These are phyloP conservation scores for Drosophila atroscutellata DNA, from an alignment of 2,888 invertebrate species.

Conservation along the genomic window DNA sequence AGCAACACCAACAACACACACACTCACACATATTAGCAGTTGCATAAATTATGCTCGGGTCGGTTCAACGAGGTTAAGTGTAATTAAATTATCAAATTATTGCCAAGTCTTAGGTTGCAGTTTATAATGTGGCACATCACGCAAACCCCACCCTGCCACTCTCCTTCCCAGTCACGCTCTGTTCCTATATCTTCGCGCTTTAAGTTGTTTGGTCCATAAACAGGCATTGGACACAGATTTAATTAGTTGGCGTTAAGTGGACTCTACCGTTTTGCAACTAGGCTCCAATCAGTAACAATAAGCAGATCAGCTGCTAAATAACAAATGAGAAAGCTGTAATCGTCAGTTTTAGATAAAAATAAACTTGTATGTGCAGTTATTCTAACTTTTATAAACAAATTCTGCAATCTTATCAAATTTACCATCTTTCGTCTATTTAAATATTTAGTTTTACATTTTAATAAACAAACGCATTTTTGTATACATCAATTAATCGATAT, in stretches of 20 bases:
- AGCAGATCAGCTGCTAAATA: constrained; percentile 2
- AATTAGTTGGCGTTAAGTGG: constrained; percentile 72
- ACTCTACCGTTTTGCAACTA: constrained; percentile 21
- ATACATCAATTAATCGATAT: neutral
- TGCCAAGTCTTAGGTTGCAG: constrained; percentile 80
- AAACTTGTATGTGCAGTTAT: neutral
- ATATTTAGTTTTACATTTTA: neutral
- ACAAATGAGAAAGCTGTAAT: too few species aligned
- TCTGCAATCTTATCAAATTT: neutral
- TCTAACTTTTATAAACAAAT: too few species aligned
- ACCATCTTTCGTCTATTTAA: neutral
- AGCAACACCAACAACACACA: constrained; percentile 34
- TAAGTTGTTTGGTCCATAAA: constrained; percentile 58
- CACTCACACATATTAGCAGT: constrained; percentile 46
- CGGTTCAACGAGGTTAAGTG: constrained; percentile 78
- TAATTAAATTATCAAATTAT: constrained; percentile 80
- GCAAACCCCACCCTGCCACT: neutral
- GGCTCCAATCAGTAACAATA: constrained; percentile 22
- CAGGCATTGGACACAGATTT: constrained; percentile 69
- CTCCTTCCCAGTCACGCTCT: neutral
- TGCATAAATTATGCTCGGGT: constrained; percentile 73
- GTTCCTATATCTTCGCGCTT: constrained; percentile 1
- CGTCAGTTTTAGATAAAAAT: neutral
- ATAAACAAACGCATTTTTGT: neutral
- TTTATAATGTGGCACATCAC: constrained; percentile 72